phyloP scores from a whole-genome alignment of 2,797 vertebrate genomes.

The Meda fulgida region DNA sequence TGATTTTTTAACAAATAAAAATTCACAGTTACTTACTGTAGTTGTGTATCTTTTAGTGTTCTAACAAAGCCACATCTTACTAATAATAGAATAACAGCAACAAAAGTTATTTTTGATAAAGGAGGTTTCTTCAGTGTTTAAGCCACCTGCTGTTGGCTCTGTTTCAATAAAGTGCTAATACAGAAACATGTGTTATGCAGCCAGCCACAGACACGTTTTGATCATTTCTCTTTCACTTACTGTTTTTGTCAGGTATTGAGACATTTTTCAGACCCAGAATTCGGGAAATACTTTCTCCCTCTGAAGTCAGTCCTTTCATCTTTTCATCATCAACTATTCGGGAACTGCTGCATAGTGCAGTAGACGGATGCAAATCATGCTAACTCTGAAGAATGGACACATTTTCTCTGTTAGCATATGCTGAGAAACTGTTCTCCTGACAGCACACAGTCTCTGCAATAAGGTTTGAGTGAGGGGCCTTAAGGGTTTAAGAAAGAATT shows the following conservation, averaged over 20 bases:
- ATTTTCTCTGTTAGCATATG: background rate
- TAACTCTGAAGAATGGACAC: constrained; percentile 41
- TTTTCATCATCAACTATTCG: constrained; percentile 21
- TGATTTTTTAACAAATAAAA: background rate
- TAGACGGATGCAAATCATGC: constrained; percentile 13
- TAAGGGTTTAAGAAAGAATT: background rate
- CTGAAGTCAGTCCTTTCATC: constrained; percentile 41
- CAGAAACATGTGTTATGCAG: constrained; percentile 15
- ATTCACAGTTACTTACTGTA: background rate
- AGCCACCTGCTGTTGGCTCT: constrained; percentile 1
- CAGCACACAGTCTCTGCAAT: background rate
- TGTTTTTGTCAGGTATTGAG: constrained; percentile 29
- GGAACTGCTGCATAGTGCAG: constrained; percentile 1
- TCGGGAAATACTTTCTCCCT: constrained; percentile 7
- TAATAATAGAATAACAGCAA: constrained; percentile 1
- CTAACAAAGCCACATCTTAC: background rate
- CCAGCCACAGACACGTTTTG: constrained; percentile 35
- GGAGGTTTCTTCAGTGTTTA: background rate
- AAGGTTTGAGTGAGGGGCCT: background rate
- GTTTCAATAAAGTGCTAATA: constrained; percentile 29
- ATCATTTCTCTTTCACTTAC: constrained; percentile 24
- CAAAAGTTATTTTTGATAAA: constrained; percentile 20
- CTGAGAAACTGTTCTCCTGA: background rate
- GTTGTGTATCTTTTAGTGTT: background rate
- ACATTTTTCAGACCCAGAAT: constrained; percentile 39